These are phyloP conservation scores for Mustela lutreola DNA, from an alignment of 2,113 vertebrate species.

Conservation along the genomic window DNA sequence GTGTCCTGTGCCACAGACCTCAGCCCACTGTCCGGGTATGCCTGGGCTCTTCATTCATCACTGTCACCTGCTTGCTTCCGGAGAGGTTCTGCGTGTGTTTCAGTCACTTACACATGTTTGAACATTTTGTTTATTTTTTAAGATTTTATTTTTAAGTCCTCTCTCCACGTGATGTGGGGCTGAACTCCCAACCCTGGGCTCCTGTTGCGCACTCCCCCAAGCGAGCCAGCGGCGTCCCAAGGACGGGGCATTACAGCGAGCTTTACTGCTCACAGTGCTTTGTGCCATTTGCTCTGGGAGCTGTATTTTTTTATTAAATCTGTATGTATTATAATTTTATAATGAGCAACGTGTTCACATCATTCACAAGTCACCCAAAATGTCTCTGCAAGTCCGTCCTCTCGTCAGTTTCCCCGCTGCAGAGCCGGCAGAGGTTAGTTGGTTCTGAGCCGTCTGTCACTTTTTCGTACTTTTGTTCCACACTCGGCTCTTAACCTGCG, in stretches of 20 bases:
- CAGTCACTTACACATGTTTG: not conserved
- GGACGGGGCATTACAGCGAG: not conserved
- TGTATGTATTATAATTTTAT: not conserved
- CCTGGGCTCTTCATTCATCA: not conserved
- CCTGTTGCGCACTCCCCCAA: too few relatives aligned
- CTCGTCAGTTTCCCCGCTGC: not conserved
- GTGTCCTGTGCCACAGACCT: too few relatives aligned
- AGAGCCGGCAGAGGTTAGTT: not conserved
- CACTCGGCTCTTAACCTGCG: not conserved
- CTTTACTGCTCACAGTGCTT: constrained; percentile 22
- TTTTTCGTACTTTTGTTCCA: not conserved
- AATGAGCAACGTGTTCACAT: not conserved
- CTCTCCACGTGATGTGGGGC: not conserved
- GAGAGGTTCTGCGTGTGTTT: not conserved
- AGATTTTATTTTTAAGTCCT: not conserved
- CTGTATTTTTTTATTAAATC: constrained; percentile 18
- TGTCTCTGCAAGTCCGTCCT: not conserved
- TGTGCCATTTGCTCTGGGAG: not conserved
- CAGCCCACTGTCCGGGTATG: too few relatives aligned
- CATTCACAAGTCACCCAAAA: not conserved
- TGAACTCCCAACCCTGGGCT: too few relatives aligned
- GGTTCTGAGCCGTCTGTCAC: not conserved
- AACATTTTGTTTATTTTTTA: not conserved
- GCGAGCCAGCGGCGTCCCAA: not conserved
- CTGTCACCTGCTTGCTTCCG: not conserved